Evolutionary conservation across 2,797 vertebrate species (phyloP).

Genomic region (Knipowitschia caucasica): DNA sequence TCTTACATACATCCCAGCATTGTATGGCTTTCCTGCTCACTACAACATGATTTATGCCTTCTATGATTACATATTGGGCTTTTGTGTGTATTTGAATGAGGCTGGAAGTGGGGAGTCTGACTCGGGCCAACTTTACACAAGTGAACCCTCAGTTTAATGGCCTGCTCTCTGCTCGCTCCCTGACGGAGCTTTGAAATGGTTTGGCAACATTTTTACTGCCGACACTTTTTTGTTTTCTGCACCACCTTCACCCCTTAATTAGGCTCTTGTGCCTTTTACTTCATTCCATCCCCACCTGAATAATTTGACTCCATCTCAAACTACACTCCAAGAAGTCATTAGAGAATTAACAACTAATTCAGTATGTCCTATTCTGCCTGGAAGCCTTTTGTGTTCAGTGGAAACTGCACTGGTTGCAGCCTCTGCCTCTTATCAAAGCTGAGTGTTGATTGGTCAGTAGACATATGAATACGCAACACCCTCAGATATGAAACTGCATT

Average conservation of each 20-base stretch:
- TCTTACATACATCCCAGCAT: neutral
- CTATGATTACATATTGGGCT: conserved; percentile 13
- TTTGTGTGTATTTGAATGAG: conserved; percentile 34
- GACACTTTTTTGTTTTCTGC: conserved; percentile 60
- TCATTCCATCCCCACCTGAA: conserved; percentile 18
- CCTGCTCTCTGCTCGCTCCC: conserved; percentile 46
- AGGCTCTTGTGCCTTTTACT: conserved; percentile 25
- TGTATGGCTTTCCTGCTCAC: neutral
- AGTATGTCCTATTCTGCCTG: conserved; percentile 42
- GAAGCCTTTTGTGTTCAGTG: conserved; percentile 39
- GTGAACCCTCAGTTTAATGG: conserved; percentile 48
- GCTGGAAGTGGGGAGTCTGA: conserved; percentile 19
- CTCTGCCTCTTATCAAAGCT: conserved; percentile 66
- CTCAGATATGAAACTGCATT: conserved; percentile 49
- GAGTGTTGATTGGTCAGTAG: conserved; percentile 58
- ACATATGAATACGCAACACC: conserved; percentile 50
- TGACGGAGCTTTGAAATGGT: conserved; percentile 37
- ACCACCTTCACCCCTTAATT: conserved; percentile 16
- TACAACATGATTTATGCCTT: neutral
- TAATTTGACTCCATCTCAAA: conserved; percentile 2
- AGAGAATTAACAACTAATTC: conserved; percentile 59
- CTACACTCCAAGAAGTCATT: conserved; percentile 35
- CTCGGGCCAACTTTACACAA: conserved; percentile 42
- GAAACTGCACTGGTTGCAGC: conserved; percentile 20
- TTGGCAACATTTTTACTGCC: conserved; percentile 48